These are phyloP conservation scores for Eucriotettix oculatus DNA, from an alignment of 2,888 invertebrate species.

Conservation along the genomic window DNA sequence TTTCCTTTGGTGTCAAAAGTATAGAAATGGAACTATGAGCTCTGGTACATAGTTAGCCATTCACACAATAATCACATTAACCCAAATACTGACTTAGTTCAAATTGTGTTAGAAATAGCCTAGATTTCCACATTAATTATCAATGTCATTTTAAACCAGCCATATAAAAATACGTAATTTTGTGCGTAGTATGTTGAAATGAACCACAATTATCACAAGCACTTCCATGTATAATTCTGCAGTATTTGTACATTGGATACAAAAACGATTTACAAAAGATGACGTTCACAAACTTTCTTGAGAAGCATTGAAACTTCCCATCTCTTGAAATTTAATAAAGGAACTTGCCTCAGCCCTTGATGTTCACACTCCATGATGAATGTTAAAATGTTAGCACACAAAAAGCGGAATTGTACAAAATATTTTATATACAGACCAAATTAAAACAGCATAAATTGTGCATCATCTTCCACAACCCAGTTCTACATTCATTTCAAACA, in stretches of 20 bases:
- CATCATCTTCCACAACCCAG: too few species aligned
- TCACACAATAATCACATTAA: constrained; percentile 5
- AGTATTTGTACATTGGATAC: neutral
- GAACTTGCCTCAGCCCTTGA: too few species aligned
- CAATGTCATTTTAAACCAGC: neutral
- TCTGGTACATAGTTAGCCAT: constrained; percentile 1
- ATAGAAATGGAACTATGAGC: constrained; percentile 1
- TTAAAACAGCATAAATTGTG: too few species aligned
- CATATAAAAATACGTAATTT: neutral
- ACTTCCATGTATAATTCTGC: constrained; percentile 2
- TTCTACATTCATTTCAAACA: too few species aligned
- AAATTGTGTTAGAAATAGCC: constrained; percentile 2
- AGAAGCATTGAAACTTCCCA: too few species aligned
- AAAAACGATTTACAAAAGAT: neutral
- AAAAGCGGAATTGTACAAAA: too few species aligned
- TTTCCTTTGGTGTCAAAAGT: constrained; percentile 11
- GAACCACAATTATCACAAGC: neutral
- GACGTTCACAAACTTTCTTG: too few species aligned
- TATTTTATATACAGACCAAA: too few species aligned
- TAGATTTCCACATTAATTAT: constrained; percentile 1
- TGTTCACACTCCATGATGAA: too few species aligned
- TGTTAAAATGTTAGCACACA: too few species aligned
- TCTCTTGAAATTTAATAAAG: too few species aligned
- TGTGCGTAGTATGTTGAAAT: neutral
- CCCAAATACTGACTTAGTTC: constrained; percentile 9